Evolutionary conservation across 2,113 vertebrate species (phyloP).

Genomic region (Melanostigma gelatinosum): DNA sequence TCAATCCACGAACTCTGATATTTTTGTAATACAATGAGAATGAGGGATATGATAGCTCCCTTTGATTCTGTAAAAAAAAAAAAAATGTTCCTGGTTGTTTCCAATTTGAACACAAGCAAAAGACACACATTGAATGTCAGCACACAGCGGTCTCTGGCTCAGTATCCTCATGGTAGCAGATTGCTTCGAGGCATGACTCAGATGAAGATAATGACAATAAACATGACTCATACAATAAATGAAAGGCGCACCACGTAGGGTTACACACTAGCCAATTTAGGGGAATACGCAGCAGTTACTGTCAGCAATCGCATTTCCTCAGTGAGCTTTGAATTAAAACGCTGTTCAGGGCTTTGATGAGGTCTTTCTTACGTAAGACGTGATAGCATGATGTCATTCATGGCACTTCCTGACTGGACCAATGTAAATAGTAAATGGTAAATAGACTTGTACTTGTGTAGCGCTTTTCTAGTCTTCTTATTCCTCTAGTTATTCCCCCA

Average conservation of each 20-base stretch:
- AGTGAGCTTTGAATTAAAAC: slow-evolving; percentile 13
- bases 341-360: slow-evolving; percentile 14
- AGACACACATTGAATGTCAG: neutral
- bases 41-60: neutral
- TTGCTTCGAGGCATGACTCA: slow-evolving; percentile 7
- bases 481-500: too few relatives aligned
- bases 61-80: slow-evolving; percentile 7
- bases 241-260: neutral
- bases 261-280: neutral
- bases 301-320: slow-evolving; percentile 2
- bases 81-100: neutral
- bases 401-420: neutral
- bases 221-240: slow-evolving; percentile 28
- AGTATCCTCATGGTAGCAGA: neutral
- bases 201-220: slow-evolving; percentile 2
- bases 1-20: slow-evolving; percentile 19
- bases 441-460: neutral
- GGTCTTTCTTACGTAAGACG: neutral
- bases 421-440: neutral
- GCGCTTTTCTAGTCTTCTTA: neutral
- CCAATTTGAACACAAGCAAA: slow-evolving; percentile 13
- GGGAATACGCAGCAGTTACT: neutral
- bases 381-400: slow-evolving; percentile 31
- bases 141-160: slow-evolving; percentile 5
- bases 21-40: neutral